Evolutionary conservation across 2,888 invertebrate genomes (phyloP), one percentile per base, ranked within the genome.

Genomic region (Geotrupes spiniger): DNA sequence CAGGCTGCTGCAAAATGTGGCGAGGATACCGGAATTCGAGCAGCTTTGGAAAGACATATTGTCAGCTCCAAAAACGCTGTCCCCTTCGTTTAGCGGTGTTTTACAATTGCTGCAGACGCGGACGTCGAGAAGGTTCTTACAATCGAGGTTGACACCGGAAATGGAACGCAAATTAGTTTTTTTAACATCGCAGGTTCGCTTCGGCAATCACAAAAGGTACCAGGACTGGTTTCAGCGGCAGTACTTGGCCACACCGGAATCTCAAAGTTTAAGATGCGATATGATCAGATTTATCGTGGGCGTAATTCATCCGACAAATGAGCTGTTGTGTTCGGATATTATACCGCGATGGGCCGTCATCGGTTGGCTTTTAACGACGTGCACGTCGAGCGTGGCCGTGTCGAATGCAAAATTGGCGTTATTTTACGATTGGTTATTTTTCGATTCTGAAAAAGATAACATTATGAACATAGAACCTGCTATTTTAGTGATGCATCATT

Each of bases 391-490:
- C 66, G 90, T 92, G 26, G 91, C 92, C 36, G 89, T 90, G 47
- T 88, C 92, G 41, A 92, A 92, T 78, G 91, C 92, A 36, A 95
- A 94, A 74, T 74, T 94, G 47, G 91, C 93, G 10, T 76, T 95
- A 38, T 94, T 95, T 73, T 93, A 91, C 72, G 95, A 95, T 72
- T 95, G 94, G 94, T 74, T 94, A 33, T 89, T 92, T 66, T 95
- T 89, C 74, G 92, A 94, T 63, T 83, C 89, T 12, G 89, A 89
- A 59, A 89, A 87, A 68, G 93, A 94, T 72, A 93, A 92, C 70
- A 94, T 94, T 55, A 94, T 94, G 94, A 93, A 94, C 72, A 93
- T 94, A 61, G 93, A 94, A 75, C 93, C 94, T 14, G 93, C 92
- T 8, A 92, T 94, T 62, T 79, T 94, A 57, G 92, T 94, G 15